Conservation (phyloP, 2,888 invertebrate genomes). For the Pristionchus entomophagus region DNA sequence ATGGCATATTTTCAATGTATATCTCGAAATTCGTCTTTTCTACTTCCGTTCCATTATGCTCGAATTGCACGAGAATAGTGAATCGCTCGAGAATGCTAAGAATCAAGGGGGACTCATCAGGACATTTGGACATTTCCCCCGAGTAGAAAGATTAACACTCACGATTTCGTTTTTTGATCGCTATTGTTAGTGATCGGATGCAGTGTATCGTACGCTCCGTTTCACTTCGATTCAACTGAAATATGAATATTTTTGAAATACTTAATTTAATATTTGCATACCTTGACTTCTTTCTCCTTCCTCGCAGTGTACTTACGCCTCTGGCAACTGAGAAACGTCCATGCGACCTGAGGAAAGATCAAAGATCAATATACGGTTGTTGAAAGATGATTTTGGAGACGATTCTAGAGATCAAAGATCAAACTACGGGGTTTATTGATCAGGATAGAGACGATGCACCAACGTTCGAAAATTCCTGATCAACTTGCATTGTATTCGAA, state of each 20-base stretch:
- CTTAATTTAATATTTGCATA: background rate
- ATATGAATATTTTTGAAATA: background rate
- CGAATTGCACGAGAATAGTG: too few relatives aligned
- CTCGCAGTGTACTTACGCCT: slow-evolving; percentile 2
- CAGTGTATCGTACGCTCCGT: background rate
- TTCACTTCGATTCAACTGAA: background rate
- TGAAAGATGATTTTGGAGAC: too few relatives aligned
- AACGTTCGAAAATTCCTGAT: background rate
- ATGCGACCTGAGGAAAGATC: background rate
- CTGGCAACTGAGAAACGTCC: slow-evolving; percentile 28
- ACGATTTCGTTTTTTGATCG: too few relatives aligned
- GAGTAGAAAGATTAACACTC: too few relatives aligned
- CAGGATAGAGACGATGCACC: too few relatives aligned
- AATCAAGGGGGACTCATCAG: too few relatives aligned
- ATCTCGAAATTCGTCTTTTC: too few relatives aligned
- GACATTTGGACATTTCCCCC: too few relatives aligned
- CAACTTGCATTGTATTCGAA: background rate
- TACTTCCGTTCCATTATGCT: too few relatives aligned
- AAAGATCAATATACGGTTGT: background rate
- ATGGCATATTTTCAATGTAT: too few relatives aligned
- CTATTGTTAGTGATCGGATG: too few relatives aligned
- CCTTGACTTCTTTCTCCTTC: slow-evolving; percentile 30
- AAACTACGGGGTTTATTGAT: background rate
- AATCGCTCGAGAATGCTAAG: too few relatives aligned
- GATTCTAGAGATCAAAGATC: background rate